A percentile compares a stretch with the other conserved stretches of the same genome.
phyloP scores from a whole-genome alignment of 2,888 invertebrate species.

The Drosophila paranaensis region DNA sequence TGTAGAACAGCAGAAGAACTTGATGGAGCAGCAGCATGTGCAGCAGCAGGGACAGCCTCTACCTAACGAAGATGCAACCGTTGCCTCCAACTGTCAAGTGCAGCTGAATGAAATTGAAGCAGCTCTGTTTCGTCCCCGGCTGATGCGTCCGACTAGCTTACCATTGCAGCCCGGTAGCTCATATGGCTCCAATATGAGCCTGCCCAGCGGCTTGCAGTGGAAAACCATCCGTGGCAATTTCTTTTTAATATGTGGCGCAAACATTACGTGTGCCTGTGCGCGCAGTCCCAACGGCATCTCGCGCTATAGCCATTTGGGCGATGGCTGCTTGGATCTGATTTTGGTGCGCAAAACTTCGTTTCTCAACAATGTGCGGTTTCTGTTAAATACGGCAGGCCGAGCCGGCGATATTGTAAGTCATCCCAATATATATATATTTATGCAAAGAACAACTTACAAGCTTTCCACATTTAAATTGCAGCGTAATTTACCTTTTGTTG shows the following conservation, averaged over 20 bases:
- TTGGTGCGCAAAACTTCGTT: slow-evolving; percentile 90
- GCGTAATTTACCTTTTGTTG: slow-evolving; percentile 89
- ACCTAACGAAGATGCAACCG: background rate
- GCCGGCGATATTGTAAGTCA: slow-evolving; percentile 88
- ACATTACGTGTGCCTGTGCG: slow-evolving; percentile 91
- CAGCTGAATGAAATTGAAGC: slow-evolving; percentile 46
- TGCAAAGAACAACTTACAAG: background rate
- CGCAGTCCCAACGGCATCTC: slow-evolving; percentile 91
- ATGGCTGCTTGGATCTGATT: slow-evolving; percentile 92
- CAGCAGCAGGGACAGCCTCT: background rate
- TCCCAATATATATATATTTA: background rate
- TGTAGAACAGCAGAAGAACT: background rate
- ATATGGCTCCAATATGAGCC: slow-evolving; percentile 38
- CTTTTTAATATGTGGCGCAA: slow-evolving; percentile 91
- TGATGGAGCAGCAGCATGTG: background rate
- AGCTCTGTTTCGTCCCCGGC: slow-evolving; percentile 48
- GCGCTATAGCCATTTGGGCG: slow-evolving; percentile 91
- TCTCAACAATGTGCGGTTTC: slow-evolving; percentile 89
- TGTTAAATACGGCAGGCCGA: slow-evolving; percentile 88
- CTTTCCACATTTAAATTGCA: slow-evolving; percentile 27
- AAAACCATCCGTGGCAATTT: slow-evolving; percentile 89
- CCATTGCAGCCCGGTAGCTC: slow-evolving; percentile 31
- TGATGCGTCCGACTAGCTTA: slow-evolving; percentile 43
- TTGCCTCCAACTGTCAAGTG: slow-evolving; percentile 15
- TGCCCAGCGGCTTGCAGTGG: slow-evolving; percentile 82